These are phyloP conservation scores for Nephrotoma appendiculata DNA, from an alignment of 2,888 invertebrate species.

Conservation along the genomic window DNA sequence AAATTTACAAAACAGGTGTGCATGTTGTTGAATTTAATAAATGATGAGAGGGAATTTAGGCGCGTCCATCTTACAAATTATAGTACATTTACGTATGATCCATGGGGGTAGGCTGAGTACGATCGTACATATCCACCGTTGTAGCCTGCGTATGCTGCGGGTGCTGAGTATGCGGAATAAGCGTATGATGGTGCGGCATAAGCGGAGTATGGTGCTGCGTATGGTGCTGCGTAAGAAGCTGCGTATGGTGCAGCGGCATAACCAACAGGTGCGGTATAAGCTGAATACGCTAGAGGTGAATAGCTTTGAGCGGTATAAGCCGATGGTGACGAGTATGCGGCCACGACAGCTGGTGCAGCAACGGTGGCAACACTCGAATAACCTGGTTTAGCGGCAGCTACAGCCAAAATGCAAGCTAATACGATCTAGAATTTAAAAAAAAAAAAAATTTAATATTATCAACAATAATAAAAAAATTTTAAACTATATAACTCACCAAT, in stretches of 20 bases:
- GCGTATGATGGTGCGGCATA: background rate
- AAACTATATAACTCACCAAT: constrained; percentile 31
- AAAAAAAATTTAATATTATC: background rate
- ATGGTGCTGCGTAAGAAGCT: background rate
- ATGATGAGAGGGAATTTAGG: background rate
- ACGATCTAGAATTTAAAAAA: constrained; percentile 26
- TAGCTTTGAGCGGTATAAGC: constrained; percentile 18
- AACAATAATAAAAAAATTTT: background rate
- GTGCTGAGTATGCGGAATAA: background rate
- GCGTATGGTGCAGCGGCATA: background rate
- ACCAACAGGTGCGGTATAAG: background rate
- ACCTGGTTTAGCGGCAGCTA: constrained; percentile 36
- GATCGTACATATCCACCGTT: background rate
- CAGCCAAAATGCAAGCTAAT: constrained; percentile 37
- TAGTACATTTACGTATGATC: background rate
- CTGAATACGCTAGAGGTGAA: constrained; percentile 12
- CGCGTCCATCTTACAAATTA: background rate
- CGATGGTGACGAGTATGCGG: constrained; percentile 23
- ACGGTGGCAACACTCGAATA: constrained; percentile 11
- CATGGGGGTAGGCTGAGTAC: background rate
- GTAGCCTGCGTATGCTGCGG: constrained; percentile 5
- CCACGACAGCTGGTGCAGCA: constrained; percentile 8
- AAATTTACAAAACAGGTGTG: background rate
- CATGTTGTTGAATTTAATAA: background rate
- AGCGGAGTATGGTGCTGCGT: background rate